Evolutionary conservation across 92 coral and sea anemone species (phyloP), one percentile per base, ranked within the genome.

Genomic region (Palythoa grandis): DNA sequence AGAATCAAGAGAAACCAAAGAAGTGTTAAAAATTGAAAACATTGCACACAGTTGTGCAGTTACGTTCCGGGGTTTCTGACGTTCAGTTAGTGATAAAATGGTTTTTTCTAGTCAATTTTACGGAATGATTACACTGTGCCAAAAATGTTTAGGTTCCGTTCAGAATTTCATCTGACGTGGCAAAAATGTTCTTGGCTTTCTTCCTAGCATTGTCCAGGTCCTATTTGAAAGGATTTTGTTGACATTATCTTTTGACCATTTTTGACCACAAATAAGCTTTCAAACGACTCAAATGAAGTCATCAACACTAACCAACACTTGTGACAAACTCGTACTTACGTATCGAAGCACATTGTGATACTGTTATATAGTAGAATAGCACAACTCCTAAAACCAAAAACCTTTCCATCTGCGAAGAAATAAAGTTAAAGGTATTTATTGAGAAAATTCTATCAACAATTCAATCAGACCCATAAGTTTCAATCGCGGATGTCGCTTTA

Each of bases 161-260:
- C 23, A 19, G n/a, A 52, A 16, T 4, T 63, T 47, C 40, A 67
- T 11, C 83, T 78, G 83, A 78, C 85, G 85, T 80, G 85, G 85
- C 85, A 80, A 14, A 47, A 16, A 22, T 11, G 23, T 20, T 12
- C 5, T 63, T 10, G 57, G 25, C n/a, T 47, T 80, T 66, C 3
- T 40, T 19, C 29, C 25, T 20, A 40, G 54, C 61, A 29, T 29
- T 29, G 0, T 77, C 24, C 39, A 11, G 43, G 50, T 43, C 25
- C 3, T n/a, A 20, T n/a, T 58, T 5, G 37, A 76, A 76, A 8
- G 4, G n/a, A 11, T n/a, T 56, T 56, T 35, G 65, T 63, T 8
- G 24, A 19, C 3, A 63, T 19, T 10, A 19, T n/a, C 5, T 63
- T n/a, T 63, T 63, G 7, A 61, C 68, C 68, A 19, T 58, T 20